Conservation (phyloP, 2,113 vertebrate species). For the Geococcyx californianus region DNA sequence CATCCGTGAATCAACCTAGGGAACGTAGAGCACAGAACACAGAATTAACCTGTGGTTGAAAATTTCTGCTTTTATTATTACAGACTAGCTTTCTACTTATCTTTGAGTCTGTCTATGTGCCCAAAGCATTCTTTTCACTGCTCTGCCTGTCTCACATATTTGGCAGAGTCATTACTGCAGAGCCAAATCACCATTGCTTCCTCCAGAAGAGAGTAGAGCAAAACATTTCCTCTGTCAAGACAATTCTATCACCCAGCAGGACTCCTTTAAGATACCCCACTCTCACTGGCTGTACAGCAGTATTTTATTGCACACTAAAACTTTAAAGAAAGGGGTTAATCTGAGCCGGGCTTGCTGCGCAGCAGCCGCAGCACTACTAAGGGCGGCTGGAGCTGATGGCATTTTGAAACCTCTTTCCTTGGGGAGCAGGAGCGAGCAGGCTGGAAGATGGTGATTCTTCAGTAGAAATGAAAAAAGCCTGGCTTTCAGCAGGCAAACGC, state of each 20-base stretch:
- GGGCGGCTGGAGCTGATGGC: background rate
- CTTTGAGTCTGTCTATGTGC: background rate
- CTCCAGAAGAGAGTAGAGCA: background rate
- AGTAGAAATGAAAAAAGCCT: background rate
- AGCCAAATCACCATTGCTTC: background rate
- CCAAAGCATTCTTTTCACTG: background rate
- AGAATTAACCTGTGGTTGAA: background rate
- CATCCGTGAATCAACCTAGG: background rate
- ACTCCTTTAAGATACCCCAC: background rate
- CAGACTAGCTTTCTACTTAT: background rate
- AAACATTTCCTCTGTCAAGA: background rate
- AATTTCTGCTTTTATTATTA: background rate
- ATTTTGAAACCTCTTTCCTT: background rate
- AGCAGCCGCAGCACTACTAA: background rate
- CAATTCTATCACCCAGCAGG: background rate
- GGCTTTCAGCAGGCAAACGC: conserved; percentile 22
- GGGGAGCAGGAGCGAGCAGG: background rate
- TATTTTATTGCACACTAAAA: background rate
- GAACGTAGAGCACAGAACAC: background rate
- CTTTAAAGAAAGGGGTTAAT: background rate
- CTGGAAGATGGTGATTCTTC: background rate
- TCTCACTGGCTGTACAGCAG: background rate
- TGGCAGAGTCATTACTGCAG: background rate
- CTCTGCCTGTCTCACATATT: background rate
- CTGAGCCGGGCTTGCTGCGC: background rate